Evolutionary conservation across 2,888 invertebrate species (phyloP), one percentile per base, ranked within the genome.

Genomic region (Isoperla grammatica): DNA sequence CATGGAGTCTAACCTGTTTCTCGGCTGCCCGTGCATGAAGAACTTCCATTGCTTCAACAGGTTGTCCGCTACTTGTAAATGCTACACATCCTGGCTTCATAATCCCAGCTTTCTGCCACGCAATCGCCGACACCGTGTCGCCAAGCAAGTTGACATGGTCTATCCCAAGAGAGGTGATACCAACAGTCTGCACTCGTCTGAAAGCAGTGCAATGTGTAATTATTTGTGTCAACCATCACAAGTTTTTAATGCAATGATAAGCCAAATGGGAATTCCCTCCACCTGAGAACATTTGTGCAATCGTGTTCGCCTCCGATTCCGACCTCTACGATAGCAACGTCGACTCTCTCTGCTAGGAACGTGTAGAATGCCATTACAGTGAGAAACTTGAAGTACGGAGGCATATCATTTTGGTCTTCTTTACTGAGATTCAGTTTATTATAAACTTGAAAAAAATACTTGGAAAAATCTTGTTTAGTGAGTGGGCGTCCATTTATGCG

Each of bases 251-350:
- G 46, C 13, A 46, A 46, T 39, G 39, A n/a, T 12, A 39, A 39
- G n/a, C n/a, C 29, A 29, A 6, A 29, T 29, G 29, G 29, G 29
- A 29, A 29, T 29, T 29, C 15, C 12, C 48, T 17, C 64, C 73
- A 89, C 90, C 84, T 82, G 57, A 99, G 72, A 48, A 97, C 78
- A 77, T 99, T 99, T 1, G 99, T 99, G 69, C 88, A 88, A 75
- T 99, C 99, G 65, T 86, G 85, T 69, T 88, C 83, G 0, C 99
- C 99, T 0, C 99, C 99, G 66, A 99, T 95, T 35, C 99, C 99
- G 29, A 98, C 98, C 78, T 99, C 99, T 12, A 99, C 73, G 42
- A 99, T 84, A 0, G 91, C 93, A 1, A 95, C 97, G 73, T 98
- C 95, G 9, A 95, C 86, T 65, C 87, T 82, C 73, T 93, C 88